Evolutionary conservation across 2,888 invertebrate species (phyloP).

Genomic region (Megastigmus dorsalis): DNA sequence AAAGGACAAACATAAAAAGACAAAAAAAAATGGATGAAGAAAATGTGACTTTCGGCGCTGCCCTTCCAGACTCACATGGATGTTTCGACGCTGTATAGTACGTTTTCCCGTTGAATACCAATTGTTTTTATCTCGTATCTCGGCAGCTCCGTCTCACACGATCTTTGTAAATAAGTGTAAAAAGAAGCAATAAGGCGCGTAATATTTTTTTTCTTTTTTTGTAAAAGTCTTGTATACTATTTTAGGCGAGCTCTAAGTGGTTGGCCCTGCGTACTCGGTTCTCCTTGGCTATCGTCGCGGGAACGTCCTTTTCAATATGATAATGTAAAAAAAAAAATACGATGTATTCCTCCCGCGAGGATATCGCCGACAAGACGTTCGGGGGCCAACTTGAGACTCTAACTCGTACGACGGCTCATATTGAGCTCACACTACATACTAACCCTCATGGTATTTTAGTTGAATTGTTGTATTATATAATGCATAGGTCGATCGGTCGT

Average conservation of each 20-base stretch:
- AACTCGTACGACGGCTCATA: conserved; percentile 69
- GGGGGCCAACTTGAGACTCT: conserved; percentile 65
- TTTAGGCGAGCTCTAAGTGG: conserved; percentile 45
- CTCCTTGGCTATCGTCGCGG: conserved; percentile 38
- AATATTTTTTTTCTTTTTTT: conserved; percentile 45
- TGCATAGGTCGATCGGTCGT: conserved; percentile 41
- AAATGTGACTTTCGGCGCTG: conserved; percentile 33
- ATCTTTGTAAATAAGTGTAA: conserved; percentile 54
- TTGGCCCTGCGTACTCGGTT: conserved; percentile 31
- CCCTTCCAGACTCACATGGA: conserved; percentile 23
- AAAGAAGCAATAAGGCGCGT: conserved; percentile 54
- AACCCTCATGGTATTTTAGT: conserved; percentile 67
- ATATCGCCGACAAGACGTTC: conserved; percentile 55
- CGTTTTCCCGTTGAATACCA: conserved; percentile 25
- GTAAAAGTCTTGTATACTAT: conserved; percentile 54
- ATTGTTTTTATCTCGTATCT: conserved; percentile 38
- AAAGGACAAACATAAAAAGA: conserved; percentile 1
- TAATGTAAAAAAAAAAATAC: background rate
- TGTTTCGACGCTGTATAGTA: conserved; percentile 17
- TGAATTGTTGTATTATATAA: conserved; percentile 65
- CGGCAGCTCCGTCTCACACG: conserved; percentile 48
- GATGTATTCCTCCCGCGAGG: conserved; percentile 55
- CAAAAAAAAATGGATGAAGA: background rate
- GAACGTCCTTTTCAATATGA: background rate
- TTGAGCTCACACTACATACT: conserved; percentile 68